phyloP scores from a whole-genome alignment of 2,113 vertebrate species.

The Chrysochloris asiatica region DNA sequence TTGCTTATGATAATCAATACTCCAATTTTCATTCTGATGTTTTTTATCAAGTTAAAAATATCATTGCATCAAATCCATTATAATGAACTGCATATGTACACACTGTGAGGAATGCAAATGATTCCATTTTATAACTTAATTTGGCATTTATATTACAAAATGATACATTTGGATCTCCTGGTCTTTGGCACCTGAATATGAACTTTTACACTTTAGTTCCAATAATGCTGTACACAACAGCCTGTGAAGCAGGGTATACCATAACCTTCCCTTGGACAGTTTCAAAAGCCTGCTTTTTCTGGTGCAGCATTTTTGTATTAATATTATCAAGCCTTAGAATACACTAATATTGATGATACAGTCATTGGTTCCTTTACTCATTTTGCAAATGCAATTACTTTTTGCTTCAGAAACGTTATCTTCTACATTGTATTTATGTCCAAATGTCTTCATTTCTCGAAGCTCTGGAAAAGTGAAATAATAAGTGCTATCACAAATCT shows the following conservation, averaged over 20 bases:
- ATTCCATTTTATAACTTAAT: conserved; percentile 13
- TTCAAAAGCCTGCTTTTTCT: background rate
- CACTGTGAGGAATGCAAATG: conserved; percentile 27
- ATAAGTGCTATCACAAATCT: background rate
- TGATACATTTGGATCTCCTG: background rate
- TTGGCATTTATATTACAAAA: conserved; percentile 4
- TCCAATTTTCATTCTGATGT: background rate
- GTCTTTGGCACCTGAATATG: background rate
- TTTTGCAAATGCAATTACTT: background rate
- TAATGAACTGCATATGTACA: conserved; percentile 14
- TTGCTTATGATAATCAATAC: conserved; percentile 22
- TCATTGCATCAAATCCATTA: conserved; percentile 29
- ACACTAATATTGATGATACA: background rate
- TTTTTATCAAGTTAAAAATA: conserved; percentile 26
- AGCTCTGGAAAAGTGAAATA: background rate
- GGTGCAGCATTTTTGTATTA: background rate
- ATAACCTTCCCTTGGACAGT: fast-evolving
- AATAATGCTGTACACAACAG: background rate
- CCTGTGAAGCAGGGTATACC: background rate
- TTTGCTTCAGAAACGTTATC: background rate
- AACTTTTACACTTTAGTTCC: background rate
- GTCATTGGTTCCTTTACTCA: background rate
- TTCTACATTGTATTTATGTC: background rate
- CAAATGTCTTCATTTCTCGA: background rate
- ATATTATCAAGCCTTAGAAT: no score